Evolutionary conservation across 2,113 vertebrate genomes (phyloP), one percentile per base, ranked within the genome.

Genomic region (Malurus alboscapulatus): DNA sequence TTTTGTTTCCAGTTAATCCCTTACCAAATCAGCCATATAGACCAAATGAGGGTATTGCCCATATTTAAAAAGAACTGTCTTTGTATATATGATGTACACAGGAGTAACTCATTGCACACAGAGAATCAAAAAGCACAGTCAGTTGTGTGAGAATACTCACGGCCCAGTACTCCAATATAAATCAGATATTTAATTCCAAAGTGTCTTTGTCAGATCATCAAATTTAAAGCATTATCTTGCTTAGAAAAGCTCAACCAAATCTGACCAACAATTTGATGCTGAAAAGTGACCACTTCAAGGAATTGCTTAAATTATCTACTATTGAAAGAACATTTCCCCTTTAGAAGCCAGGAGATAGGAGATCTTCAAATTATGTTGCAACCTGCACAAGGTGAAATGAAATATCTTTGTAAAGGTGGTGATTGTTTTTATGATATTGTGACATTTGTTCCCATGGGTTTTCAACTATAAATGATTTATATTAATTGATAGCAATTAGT

Each of bases 231-330:
- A 74, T 73, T 73, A 34, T 62, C 29, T 74, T 86, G 30, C 42
- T 76, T 80, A 80, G 45, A 76, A 92, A 84, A 86, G 40, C 22
- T 83, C 42, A 58, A 26, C 42, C 66, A 54, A 42, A 6, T 81
- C 40, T 32, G 71, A 34, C 45, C 59, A 88, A 86, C 24, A 88
- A 17, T 21, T 61, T 90, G 16, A n/a, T 68, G 44, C 78, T 94
- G 67, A 94, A 91, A 92, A 96, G 76, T 68, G 57, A 92, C 38
- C 58, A 73, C 34, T 87, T 74, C 25, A 83, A 91, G 66, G 34
- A 84, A 48, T 84, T 45, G 24, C 30, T 91, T 85, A 57, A 72
- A 84, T 76, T 65, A 44, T 61, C 54, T 87, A 1, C 26, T 45
- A 21, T 13, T 36, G 82, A 78, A 87, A 87, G 11, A 74, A 55